Percentiles rank a stretch among this genome's conserved stretches.
Evolutionary conservation across 2,888 invertebrate genomes (phyloP).

Genomic region (Drosophila koepferae): DNA sequence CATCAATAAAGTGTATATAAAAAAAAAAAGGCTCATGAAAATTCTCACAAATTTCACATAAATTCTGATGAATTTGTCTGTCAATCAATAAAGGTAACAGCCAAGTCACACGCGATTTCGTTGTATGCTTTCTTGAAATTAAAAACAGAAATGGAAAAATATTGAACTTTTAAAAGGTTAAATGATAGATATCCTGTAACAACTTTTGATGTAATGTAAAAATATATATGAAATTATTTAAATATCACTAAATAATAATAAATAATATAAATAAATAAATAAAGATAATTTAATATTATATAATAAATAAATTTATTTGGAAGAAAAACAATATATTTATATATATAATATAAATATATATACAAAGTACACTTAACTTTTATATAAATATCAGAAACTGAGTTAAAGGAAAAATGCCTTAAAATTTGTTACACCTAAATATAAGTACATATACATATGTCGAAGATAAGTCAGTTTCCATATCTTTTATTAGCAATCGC

Average conservation of each 20-base stretch:
- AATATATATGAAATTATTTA: background rate
- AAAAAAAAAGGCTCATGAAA: constrained; percentile 16
- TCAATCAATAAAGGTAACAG: constrained; percentile 54
- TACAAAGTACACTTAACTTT: background rate
- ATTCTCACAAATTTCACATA: constrained; percentile 27
- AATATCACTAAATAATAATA: background rate
- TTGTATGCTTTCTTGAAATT: constrained; percentile 28
- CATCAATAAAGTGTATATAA: background rate
- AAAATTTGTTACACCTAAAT: too few relatives aligned
- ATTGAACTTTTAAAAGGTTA: background rate
- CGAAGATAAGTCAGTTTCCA: too few relatives aligned
- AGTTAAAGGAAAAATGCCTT: too few relatives aligned
- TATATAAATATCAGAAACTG: background rate
- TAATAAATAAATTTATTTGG: background rate
- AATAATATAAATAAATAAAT: background rate
- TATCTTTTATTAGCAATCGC: too few relatives aligned
- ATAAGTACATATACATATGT: too few relatives aligned
- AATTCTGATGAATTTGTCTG: constrained; percentile 50
- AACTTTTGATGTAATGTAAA: background rate
- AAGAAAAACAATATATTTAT: background rate
- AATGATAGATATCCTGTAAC: background rate
- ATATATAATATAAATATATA: too few relatives aligned
- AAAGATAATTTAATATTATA: background rate
- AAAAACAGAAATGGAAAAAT: constrained; percentile 20
- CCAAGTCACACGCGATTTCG: constrained; percentile 27